Percentiles rank a stretch among this genome's conserved stretches.
Evolutionary conservation across 2,888 invertebrate species (phyloP).

Genomic region (Archips crataeganus): DNA sequence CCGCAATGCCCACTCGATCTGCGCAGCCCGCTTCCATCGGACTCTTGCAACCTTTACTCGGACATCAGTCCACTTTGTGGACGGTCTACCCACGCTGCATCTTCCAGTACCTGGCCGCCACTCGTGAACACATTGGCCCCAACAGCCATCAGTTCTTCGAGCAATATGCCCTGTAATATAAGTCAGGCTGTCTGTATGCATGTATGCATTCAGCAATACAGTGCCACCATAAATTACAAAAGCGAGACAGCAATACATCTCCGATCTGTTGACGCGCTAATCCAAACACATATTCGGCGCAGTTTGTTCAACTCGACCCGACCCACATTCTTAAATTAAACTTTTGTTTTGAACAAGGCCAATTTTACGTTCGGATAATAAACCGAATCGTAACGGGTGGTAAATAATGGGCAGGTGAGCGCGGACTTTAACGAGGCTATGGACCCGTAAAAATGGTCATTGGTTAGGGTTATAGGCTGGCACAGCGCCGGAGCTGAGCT

Average conservation of each 20-base stretch:
- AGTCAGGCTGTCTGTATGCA: too few species aligned
- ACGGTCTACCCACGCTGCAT: too few species aligned
- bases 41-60: too few species aligned
- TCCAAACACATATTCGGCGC: neutral
- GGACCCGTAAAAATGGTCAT: slow-evolving; percentile 11
- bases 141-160: too few species aligned
- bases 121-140: too few species aligned
- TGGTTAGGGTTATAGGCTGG: slow-evolving; percentile 10
- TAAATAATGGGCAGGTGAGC: slow-evolving; percentile 29
- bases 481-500: neutral
- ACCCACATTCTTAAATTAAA: slow-evolving; percentile 39
- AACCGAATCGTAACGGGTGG: slow-evolving; percentile 17
- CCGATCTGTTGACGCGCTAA: neutral
- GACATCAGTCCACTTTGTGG: too few species aligned
- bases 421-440: slow-evolving; percentile 13
- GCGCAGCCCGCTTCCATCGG: too few species aligned
- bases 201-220: too few species aligned
- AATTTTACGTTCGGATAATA: slow-evolving; percentile 30
- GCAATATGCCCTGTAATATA: too few species aligned
- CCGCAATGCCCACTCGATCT: too few species aligned
- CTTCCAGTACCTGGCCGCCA: too few species aligned
- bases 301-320: slow-evolving; percentile 40
- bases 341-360: slow-evolving; percentile 32
- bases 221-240: too few species aligned
- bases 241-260: slow-evolving; percentile 1